Evolutionary conservation across 2,888 invertebrate genomes (phyloP), one percentile per base, ranked within the genome.

Genomic region (Chromoteleia sp.): DNA sequence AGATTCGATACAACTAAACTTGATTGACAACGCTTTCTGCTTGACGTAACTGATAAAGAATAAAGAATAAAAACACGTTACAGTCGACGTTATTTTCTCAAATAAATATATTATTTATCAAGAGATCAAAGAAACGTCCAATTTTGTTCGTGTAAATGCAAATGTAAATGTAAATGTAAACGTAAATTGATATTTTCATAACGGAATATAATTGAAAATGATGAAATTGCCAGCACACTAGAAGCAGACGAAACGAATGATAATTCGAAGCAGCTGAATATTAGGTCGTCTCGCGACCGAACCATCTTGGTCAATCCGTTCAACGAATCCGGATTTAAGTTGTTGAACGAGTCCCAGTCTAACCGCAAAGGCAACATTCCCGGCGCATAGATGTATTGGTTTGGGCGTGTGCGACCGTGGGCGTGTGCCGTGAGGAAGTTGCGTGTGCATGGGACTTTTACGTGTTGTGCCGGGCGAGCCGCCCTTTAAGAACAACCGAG

Each of bases 271-370:
- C 50, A 39, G 50, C n/a, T 39, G n/a, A 63, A 36, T 70, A 70
- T 80, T 30, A 59, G 63, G 68, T 54, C 50, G 74, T 19, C 25
- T 59, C 48, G 58, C 33, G 48, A 50, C 54, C 41, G 68, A 63
- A 54, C 68, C 73, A 77, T 77, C 81, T 81, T 77, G 73, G 74
- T 70, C 48, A 80, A 68, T 80, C 63, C 74, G 74, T 63, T 74
- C 63, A 80, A 63, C 84, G 83, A 83, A 83, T 85, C 84, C 84
- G 83, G 81, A 82, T 83, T 84, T 76, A 71, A 82, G 83, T 78
- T 77, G 82, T 54, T 76, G 70, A 81, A 83, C 73, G 79, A 70
- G 80, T 78, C 78, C 50, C 67, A 56, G 73, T 76, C 81, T 71
- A 76, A 81, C 81, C 81, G 76, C 79, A 73, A 59, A 41, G 54